Percentiles rank a stretch among this genome's conserved stretches.
Conservation (phyloP, 2,888 invertebrate genomes). For the Aphelenchoides bicaudatus region DNA sequence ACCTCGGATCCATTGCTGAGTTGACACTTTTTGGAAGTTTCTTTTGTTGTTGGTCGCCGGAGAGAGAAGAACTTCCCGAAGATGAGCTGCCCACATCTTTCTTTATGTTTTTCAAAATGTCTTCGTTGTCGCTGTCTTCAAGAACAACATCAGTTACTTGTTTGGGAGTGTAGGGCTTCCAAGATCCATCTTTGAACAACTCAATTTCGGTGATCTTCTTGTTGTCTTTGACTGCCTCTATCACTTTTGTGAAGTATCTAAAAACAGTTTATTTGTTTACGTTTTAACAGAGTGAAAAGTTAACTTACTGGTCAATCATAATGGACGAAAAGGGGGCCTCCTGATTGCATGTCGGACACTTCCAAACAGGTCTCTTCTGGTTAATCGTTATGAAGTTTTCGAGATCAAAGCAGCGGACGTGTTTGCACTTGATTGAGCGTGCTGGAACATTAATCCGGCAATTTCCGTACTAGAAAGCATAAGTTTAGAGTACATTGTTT, state of each 20-base stretch:
- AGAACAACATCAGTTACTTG: not conserved
- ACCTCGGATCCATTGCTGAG: no score
- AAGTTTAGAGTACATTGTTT: not conserved
- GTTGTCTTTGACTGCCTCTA: no score
- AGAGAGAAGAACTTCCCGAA: no score
- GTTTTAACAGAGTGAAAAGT: not conserved
- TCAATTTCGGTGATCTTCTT: not conserved
- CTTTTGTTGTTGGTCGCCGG: no score
- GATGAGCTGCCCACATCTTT: no score
- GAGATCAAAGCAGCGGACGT: conserved; percentile 96
- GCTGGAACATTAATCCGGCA: conserved; percentile 55
- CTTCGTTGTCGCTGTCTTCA: not conserved
- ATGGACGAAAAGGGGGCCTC: not conserved
- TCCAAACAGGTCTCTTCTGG: conserved; percentile 95
- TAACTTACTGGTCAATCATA: conserved; percentile 8
- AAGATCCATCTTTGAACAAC: not conserved
- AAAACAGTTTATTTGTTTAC: no score
- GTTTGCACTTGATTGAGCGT: conserved; percentile 81
- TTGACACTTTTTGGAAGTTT: no score
- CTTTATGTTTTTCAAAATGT: no score
- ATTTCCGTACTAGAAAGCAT: conserved; percentile 42
- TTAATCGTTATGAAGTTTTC: conserved; percentile 78
- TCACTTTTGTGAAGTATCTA: no score
- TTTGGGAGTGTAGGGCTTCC: not conserved
- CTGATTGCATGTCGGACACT: conserved; percentile 94